A percentile compares a stretch with the other conserved stretches of the same genome.
These are phyloP conservation scores for Reticulitermes speratus DNA, from an alignment of 1,140 invertebrate genomes.

Conservation along the genomic window DNA sequence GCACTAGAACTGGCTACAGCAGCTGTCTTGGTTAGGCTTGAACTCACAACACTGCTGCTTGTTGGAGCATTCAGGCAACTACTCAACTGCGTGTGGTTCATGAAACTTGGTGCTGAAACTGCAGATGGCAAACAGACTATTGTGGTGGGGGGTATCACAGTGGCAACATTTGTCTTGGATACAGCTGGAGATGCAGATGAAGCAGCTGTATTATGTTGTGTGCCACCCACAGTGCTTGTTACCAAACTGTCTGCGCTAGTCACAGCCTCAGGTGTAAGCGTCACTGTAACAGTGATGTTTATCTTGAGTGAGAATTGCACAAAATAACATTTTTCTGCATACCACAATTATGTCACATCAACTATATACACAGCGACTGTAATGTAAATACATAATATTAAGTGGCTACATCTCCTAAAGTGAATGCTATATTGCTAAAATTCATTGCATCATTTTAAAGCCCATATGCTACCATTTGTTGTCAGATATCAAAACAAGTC, in stretches of 20 bases:
- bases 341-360: not conserved
- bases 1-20: slow-evolving; percentile 49
- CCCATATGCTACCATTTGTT: too few relatives aligned
- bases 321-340: not conserved
- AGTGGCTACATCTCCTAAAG: too few relatives aligned
- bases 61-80: slow-evolving; percentile 34
- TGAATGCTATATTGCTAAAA: too few relatives aligned
- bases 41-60: slow-evolving; percentile 36
- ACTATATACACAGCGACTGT: not conserved
- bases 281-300: slow-evolving; percentile 42
- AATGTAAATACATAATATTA: not conserved
- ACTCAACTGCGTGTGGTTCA: slow-evolving; percentile 23
- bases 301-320: not conserved
- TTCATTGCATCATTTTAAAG: too few relatives aligned
- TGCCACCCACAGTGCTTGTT: slow-evolving; percentile 46
- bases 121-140: slow-evolving; percentile 52
- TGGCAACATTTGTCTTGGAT: slow-evolving; percentile 34
- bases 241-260: slow-evolving; percentile 47
- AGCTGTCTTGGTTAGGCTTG: slow-evolving; percentile 36
- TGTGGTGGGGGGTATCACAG: slow-evolving; percentile 53
- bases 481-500: too few relatives aligned
- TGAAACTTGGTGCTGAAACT: slow-evolving; percentile 35
- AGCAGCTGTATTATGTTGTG: slow-evolving; percentile 40
- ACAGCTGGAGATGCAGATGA: slow-evolving; percentile 2
- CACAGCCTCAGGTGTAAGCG: slow-evolving; percentile 51